Base-by-base conservation (phyloP, 2,888 invertebrate species). In the Cheilosia variabilis region DNA sequence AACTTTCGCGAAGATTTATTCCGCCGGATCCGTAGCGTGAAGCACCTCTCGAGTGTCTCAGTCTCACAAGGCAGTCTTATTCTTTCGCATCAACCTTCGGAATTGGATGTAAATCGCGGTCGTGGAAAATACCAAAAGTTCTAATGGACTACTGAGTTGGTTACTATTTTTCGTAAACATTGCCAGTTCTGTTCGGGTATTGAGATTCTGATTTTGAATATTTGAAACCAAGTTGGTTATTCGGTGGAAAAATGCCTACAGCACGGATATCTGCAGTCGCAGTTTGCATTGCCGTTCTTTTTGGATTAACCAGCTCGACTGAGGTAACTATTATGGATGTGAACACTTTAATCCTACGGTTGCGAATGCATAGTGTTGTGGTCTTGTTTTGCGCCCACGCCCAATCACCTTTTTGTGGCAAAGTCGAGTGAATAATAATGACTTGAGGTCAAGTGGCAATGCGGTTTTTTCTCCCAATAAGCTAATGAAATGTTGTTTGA, bases 1-100 rank as follows among this genome's bases (percentile, higher is more conserved):
- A 86, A 86, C 84, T 86, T 86, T 84, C 84, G 60, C 83, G 19
- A 58, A 57, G 80, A 76, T 71, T 71, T 62, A 80, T 80, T 84
- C 57, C 65, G 45, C 57, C 69, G 47, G 34, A 71, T 71, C 76
- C 71, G 17, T 80, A 50, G 55, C 71, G n/a, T 43, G 60, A 72
- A 79, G 71, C 66, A 72, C 66, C 63, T 80, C 60, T 65, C 65
- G 10, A 73, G 47, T 37, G 50, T 66, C 53, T 66, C 76, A 80
- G 65, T 73, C 31, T 50, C n/a, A 55, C 58, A 53, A 58, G 24
- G 52, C 63, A 66, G 72, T 43, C 58, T 79, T 53, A 84, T 79
- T 75, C 79, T 69, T 15, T 69, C 79, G 83, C 79, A 73, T 80
- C 80, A 84, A 69, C 63, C 68, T 53, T 69, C 45, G 47, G 41